phyloP scores from a whole-genome alignment of 2,888 invertebrate species.

The Teinopalpus imperialis region DNA sequence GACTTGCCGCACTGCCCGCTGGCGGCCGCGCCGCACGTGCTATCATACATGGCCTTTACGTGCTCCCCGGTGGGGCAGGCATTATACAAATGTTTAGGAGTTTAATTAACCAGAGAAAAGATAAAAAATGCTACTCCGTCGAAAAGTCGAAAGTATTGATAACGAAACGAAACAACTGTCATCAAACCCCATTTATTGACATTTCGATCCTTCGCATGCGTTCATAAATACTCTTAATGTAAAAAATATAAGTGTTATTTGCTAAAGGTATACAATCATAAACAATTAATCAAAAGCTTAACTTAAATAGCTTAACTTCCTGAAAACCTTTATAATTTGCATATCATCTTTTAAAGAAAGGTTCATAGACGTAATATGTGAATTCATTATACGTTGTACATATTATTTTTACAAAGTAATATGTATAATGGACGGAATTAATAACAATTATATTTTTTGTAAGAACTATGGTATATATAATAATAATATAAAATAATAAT shows the following conservation, averaged over 20 bases:
- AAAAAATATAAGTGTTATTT: background rate
- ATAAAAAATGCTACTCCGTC: background rate
- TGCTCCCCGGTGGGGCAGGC: slow-evolving; percentile 7
- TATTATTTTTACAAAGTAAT: too few species aligned
- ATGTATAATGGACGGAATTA: too few species aligned
- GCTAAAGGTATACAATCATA: too few species aligned
- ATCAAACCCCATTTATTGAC: slow-evolving; percentile 32
- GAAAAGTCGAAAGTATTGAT: slow-evolving; percentile 26
- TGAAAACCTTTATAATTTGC: too few species aligned
- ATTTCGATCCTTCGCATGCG: slow-evolving; percentile 20
- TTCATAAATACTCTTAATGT: slow-evolving; percentile 3
- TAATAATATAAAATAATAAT: too few species aligned
- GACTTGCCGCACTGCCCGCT: slow-evolving; percentile 84
- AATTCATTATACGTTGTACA: too few species aligned
- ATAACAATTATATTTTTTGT: too few species aligned
- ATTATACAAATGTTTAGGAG: slow-evolving; percentile 1
- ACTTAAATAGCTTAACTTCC: too few species aligned
- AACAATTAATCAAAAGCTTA: too few species aligned
- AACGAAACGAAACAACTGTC: slow-evolving; percentile 32
- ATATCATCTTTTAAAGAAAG: too few species aligned
- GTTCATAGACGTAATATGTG: too few species aligned
- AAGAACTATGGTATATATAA: too few species aligned
- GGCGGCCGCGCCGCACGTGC: slow-evolving; percentile 87
- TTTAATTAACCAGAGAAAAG: slow-evolving; percentile 2
- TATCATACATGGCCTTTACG: slow-evolving; percentile 83